Evolutionary conservation across 2,113 vertebrate species (phyloP), one percentile per base, ranked within the genome.

Genomic region (Periophthalmus modestus): DNA sequence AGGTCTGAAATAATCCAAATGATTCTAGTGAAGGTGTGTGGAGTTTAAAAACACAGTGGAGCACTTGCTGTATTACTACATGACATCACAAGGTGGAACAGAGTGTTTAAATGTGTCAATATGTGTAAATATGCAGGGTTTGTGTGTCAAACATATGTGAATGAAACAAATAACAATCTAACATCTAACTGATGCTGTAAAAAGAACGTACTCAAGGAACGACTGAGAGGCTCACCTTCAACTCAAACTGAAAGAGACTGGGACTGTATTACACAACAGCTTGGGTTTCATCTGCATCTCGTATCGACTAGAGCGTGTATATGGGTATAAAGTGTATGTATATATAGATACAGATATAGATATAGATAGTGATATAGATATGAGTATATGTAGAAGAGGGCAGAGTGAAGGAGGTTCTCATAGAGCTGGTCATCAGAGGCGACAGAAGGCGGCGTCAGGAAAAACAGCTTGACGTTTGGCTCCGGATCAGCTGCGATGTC

Each of bases 371-470:
- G 28, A 28, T 28, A 28, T n/a, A n/a, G n/a, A n/a, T n/a, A n/a
- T 28, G 28, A 28, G 28, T 3, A 28, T 28, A 28, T 28, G 11
- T 16, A 10, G 48, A 68, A 59, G 4, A 16, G 19, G 23, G 21
- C 10, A 10, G 36, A 21, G 10, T 15, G 28, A 48, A 54, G 43
- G 21, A 24, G 57, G 75, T 48, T 39, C 18, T 15, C 66, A 10
- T 6, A 19, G 50, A 55, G 55, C 72, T 70, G 18, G 65, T 71
- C 79, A 89, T 84, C 78, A 87, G 85, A 86, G 69, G 77, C 78
- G 83, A 91, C 89, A 88, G 82, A 86, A 87, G 88, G 88, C 85
- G 85, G 85, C 80, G 75, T 86, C 84, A 88, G 86, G 85, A 24
- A 80, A 84, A 84, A 39, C 85, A 89, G 85, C 86, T 80, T 77